These are phyloP conservation scores for Sander vitreus DNA, from an alignment of 2,113 vertebrate genomes.

Conservation along the genomic window DNA sequence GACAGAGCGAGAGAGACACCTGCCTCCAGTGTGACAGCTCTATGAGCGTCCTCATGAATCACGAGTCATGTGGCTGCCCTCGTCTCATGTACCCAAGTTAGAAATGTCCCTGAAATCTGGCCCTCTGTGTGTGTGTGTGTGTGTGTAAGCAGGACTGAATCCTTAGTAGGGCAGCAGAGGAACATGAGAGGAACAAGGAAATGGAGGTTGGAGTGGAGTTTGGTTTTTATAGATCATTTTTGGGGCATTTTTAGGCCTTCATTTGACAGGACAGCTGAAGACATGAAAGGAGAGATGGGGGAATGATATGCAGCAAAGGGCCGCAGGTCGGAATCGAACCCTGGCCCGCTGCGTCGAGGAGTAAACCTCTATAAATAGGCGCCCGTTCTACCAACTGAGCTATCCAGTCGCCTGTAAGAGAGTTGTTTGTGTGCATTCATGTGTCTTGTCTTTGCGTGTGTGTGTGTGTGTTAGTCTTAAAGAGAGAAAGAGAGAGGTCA, in stretches of 20 bases:
- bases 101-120: slow-evolving; percentile 93
- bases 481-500: slow-evolving; percentile 25
- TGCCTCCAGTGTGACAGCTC: slow-evolving; percentile 98
- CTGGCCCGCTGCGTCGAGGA: too few species aligned
- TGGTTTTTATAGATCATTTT: background rate
- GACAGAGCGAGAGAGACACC: slow-evolving; percentile 82
- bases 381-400: too few species aligned
- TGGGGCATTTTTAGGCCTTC: too few species aligned
- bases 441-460: slow-evolving; percentile 1
- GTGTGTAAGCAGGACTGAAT: slow-evolving; percentile 88
- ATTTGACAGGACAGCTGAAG: too few species aligned
- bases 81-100: slow-evolving; percentile 88
- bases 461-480: background rate
- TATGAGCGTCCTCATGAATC: slow-evolving; percentile 97
- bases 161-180: slow-evolving; percentile 91
- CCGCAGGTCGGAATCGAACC: too few species aligned
- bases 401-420: slow-evolving; percentile 35
- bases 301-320: too few species aligned
- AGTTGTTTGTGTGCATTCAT: background rate
- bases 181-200: slow-evolving; percentile 78
- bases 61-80: slow-evolving; percentile 92
- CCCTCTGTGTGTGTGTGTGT: slow-evolving; percentile 8
- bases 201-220: slow-evolving; percentile 54
- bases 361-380: too few species aligned
- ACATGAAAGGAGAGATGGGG: too few species aligned